Conservation (phyloP, 2,797 vertebrate species). For the Amphiprion clarkii region DNA sequence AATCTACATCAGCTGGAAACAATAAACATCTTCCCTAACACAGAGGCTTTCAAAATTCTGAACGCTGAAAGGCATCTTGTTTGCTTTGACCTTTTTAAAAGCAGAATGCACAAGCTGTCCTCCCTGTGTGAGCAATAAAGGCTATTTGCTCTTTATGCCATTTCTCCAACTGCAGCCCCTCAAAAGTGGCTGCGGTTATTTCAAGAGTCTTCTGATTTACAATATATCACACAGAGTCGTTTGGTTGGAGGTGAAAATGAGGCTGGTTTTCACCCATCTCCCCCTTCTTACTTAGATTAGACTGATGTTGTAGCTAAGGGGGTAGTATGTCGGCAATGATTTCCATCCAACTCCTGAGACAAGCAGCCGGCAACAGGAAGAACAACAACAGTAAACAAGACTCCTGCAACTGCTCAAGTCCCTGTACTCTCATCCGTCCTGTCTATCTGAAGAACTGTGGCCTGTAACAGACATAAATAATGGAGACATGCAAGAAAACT, state of each 20-base stretch:
- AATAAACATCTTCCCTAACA: slow-evolving; percentile 24
- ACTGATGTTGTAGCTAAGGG: background rate
- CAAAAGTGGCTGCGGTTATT: slow-evolving; percentile 29
- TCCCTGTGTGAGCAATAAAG: slow-evolving; percentile 35
- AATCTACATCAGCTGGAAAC: slow-evolving; percentile 28
- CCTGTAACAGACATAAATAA: background rate
- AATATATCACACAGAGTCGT: slow-evolving; percentile 15
- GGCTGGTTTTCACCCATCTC: slow-evolving; percentile 18
- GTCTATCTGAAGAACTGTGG: background rate
- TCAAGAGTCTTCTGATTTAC: slow-evolving; percentile 37
- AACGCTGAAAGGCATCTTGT: slow-evolving; percentile 28
- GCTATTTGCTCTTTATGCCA: slow-evolving; percentile 40
- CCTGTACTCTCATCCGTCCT: background rate
- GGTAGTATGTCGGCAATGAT: slow-evolving; percentile 3
- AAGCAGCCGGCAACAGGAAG: slow-evolving; percentile 12
- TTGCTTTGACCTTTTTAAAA: slow-evolving; percentile 42
- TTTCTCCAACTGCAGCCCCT: slow-evolving; percentile 17
- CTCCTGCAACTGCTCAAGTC: background rate
- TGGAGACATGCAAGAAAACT: background rate
- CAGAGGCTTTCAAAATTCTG: background rate
- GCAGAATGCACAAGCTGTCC: slow-evolving; percentile 25
- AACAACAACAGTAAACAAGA: slow-evolving; percentile 8
- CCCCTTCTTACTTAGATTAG: slow-evolving; percentile 11
- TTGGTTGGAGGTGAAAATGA: slow-evolving; percentile 13
- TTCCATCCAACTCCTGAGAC: slow-evolving; percentile 7